Percentiles rank a stretch among this genome's conserved stretches.
Conservation (phyloP, 2,888 invertebrate species). For the Isotomurus palustris region DNA sequence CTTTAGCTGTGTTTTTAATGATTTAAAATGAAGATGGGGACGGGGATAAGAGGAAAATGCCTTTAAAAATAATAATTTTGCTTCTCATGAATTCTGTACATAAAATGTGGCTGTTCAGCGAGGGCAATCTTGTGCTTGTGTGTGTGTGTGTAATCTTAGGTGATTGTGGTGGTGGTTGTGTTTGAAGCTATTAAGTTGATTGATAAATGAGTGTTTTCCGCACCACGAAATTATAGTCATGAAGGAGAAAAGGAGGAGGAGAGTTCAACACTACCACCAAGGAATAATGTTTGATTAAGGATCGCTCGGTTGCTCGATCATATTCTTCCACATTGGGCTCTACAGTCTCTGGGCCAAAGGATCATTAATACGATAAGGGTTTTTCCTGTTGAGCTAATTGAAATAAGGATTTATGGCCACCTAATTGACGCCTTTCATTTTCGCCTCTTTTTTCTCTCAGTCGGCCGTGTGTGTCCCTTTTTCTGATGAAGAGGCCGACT, state of each 20-base stretch:
- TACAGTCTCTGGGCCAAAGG: not conserved
- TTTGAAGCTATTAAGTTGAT: slow-evolving; percentile 37
- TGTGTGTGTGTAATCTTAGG: not conserved
- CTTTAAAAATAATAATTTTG: not conserved
- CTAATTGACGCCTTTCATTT: slow-evolving; percentile 46
- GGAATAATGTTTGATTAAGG: slow-evolving; percentile 45
- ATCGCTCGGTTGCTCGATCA: slow-evolving; percentile 1
- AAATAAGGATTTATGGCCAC: slow-evolving; percentile 46
- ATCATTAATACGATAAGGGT: not conserved
- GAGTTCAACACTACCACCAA: slow-evolving; percentile 30
- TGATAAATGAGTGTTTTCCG: slow-evolving; percentile 46
- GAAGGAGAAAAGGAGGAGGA: too few relatives aligned
- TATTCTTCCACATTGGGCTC: not conserved
- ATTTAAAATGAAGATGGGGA: too few relatives aligned
- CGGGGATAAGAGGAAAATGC: not conserved
- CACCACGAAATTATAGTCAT: slow-evolving; percentile 45
- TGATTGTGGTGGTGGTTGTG: slow-evolving; percentile 9
- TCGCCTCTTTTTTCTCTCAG: slow-evolving; percentile 7
- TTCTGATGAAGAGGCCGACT: too few relatives aligned
- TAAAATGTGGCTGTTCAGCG: too few relatives aligned
- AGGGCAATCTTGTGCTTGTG: not conserved
- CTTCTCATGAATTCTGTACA: not conserved
- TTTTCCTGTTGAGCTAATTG: slow-evolving; percentile 33
- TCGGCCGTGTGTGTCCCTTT: not conserved
- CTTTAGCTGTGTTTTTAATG: too few relatives aligned